Conservation (phyloP, 1,140 invertebrate genomes). For the Brachionus sp. region DNA sequence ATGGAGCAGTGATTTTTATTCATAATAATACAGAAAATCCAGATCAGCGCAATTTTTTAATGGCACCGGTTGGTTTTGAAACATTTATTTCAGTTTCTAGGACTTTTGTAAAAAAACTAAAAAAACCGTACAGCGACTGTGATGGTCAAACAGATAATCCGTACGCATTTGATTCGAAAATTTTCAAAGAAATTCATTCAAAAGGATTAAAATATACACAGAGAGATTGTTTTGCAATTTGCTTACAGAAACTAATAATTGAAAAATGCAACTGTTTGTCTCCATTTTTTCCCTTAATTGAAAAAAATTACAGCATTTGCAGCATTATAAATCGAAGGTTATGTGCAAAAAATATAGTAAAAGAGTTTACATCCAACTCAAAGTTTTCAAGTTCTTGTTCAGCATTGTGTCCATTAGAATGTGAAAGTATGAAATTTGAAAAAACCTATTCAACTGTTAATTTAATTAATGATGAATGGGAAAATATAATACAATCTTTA, state of each 20-base stretch:
- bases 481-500: background rate
- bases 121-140: constrained; percentile 15
- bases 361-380: background rate
- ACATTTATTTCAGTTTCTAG: constrained; percentile 8
- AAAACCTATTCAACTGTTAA: background rate
- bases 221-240: background rate
- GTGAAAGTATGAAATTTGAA: background rate
- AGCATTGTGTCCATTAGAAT: background rate
- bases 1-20: background rate
- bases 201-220: background rate
- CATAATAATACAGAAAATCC: background rate
- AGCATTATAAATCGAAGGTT: background rate
- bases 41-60: background rate
- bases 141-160: background rate
- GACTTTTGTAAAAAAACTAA: background rate
- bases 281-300: background rate
- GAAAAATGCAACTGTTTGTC: background rate
- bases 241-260: background rate
- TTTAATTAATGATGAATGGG: background rate
- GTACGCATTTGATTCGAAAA: background rate
- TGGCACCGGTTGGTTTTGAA: background rate
- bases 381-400: background rate
- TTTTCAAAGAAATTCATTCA: background rate
- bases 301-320: background rate
- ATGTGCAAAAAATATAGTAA: background rate